Conservation (phyloP, 2,113 vertebrate genomes). For the Eulemur rufifrons region DNA sequence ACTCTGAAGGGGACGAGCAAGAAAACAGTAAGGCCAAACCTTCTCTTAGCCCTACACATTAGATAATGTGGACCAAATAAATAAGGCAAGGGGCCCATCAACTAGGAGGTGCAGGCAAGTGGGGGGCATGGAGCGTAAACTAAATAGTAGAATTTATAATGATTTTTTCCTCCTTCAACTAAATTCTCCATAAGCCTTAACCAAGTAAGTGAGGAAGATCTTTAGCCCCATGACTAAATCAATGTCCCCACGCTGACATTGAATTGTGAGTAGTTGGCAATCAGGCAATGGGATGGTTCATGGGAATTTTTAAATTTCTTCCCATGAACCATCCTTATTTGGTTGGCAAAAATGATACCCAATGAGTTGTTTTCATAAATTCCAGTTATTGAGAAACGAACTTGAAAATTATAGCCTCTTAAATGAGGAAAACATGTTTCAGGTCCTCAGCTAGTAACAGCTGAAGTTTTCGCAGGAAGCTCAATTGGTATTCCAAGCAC, state of each 20-base stretch:
- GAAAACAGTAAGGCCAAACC: neutral
- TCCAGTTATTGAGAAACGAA: constrained; percentile 8
- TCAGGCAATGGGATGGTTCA: neutral
- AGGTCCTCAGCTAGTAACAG: neutral
- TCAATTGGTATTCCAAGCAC: neutral
- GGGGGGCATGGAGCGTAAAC: neutral
- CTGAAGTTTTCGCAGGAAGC: neutral
- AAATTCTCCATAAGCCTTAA: neutral
- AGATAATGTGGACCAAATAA: neutral
- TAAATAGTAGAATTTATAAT: neutral
- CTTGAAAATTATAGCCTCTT: neutral
- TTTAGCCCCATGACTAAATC: neutral
- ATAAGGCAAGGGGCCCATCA: neutral
- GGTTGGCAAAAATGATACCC: neutral
- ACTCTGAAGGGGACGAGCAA: neutral
- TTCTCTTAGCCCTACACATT: neutral
- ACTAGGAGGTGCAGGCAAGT: neutral
- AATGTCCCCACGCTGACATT: neutral
- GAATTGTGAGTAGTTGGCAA: neutral
- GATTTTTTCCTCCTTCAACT: neutral
- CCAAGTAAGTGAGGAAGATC: neutral
- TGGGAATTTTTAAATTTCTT: neutral
- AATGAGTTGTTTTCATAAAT: neutral
- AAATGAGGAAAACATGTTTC: neutral
- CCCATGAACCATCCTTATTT: neutral